Percentiles rank a stretch among this genome's conserved stretches.
Evolutionary conservation across 2,113 vertebrate genomes (phyloP).

Genomic region (Triplophysa siluroides): DNA sequence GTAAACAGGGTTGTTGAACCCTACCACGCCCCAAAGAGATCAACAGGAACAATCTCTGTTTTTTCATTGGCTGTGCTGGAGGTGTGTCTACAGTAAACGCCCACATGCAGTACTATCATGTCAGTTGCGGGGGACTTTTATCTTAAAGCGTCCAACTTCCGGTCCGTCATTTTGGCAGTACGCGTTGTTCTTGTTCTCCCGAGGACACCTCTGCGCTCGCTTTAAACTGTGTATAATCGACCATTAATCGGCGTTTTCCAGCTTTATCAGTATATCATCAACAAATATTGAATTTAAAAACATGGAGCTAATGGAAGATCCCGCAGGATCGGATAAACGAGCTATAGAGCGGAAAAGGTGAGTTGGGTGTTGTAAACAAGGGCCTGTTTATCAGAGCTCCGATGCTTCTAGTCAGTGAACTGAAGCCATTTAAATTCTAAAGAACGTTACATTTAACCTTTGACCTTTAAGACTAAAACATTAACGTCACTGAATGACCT

Average conservation of each 20-base stretch:
- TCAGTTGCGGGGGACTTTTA: not conserved
- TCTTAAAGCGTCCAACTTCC: constrained; percentile 7
- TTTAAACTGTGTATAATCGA: not conserved
- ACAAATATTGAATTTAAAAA: constrained; percentile 1
- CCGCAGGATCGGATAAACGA: constrained; percentile 34
- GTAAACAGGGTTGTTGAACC: not conserved
- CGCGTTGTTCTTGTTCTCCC: not conserved
- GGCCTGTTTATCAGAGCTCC: not conserved
- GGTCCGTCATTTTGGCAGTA: constrained; percentile 13
- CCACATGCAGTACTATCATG: not conserved
- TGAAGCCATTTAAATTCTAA: not conserved
- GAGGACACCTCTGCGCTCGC: not conserved
- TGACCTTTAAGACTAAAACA: not conserved
- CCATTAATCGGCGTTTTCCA: not conserved
- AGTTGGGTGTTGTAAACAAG: constrained; percentile 24
- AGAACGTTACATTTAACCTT: not conserved
- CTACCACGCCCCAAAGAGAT: not conserved
- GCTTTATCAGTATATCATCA: not conserved
- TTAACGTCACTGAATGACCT: not conserved
- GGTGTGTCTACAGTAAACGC: not conserved
- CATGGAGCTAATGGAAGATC: constrained; percentile 37
- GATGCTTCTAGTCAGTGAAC: not conserved
- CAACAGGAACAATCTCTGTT: not conserved
- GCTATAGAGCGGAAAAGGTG: constrained; percentile 38
- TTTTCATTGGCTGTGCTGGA: constrained; percentile 13